Conservation (phyloP, 2,113 vertebrate species). For the Rhabdomys dilectus region DNA sequence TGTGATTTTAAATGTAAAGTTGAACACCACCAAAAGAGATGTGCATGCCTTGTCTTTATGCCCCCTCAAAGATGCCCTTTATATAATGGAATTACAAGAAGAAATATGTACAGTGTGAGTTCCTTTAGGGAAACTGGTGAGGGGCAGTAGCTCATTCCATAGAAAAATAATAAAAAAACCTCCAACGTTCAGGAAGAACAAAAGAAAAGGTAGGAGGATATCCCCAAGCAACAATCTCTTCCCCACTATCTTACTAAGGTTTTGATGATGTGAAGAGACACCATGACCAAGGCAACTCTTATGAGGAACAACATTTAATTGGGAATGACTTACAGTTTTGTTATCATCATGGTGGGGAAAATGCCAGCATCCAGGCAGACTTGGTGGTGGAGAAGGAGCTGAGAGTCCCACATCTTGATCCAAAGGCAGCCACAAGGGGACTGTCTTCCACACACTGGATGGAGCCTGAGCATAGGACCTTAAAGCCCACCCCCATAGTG, state of each 20-base stretch:
- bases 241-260: neutral
- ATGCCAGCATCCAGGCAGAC: too few relatives aligned
- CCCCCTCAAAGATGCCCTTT: neutral
- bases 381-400: too few relatives aligned
- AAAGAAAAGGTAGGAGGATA: neutral
- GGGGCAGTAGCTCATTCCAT: neutral
- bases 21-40: neutral
- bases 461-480: too few relatives aligned
- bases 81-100: neutral
- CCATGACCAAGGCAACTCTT: too few relatives aligned
- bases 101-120: neutral
- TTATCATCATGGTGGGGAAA: too few relatives aligned
- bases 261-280: too few relatives aligned
- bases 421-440: too few relatives aligned
- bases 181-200: neutral
- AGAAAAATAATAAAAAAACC: neutral
- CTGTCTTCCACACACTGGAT: too few relatives aligned
- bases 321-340: too few relatives aligned
- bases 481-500: too few relatives aligned
- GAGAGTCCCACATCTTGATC: too few relatives aligned
- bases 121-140: neutral
- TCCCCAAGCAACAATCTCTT: neutral
- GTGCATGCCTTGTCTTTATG: neutral
- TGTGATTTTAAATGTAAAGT: slow-evolving; percentile 17
- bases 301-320: too few relatives aligned